Conservation (phyloP, 2,797 vertebrate genomes). For the Limosa lapponica region DNA sequence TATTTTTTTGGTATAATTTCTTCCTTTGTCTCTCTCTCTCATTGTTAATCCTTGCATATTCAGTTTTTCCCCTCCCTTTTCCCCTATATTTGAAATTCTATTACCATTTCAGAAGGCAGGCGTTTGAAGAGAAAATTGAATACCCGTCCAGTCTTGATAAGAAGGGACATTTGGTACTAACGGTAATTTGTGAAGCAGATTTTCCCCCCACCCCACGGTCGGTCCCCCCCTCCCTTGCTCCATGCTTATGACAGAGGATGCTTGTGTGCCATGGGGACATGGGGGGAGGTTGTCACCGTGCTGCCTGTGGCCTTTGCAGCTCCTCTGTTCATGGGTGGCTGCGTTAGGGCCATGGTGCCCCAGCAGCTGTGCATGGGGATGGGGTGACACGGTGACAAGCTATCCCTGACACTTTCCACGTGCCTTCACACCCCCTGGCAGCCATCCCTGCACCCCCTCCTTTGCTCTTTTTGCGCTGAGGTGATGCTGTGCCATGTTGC, state of each 20-base stretch:
- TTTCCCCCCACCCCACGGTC: not conserved
- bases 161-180: conserved; percentile 66
- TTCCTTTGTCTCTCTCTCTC: conserved; percentile 64
- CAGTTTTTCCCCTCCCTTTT: conserved; percentile 67
- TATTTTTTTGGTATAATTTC: conserved; percentile 67
- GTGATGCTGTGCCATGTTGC: accelerated
- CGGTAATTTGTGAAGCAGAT: conserved; percentile 55
- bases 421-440: accelerated
- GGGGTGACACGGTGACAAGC: not conserved
- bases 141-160: conserved; percentile 75
- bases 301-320: not conserved
- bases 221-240: not conserved
- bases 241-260: not conserved
- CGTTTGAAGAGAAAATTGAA: conserved; percentile 78
- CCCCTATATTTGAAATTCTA: conserved; percentile 76
- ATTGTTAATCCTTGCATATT: conserved; percentile 76
- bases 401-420: not conserved
- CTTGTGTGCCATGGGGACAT: accelerated
- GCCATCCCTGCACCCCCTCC: accelerated
- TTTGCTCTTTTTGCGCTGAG: not conserved
- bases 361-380: accelerated
- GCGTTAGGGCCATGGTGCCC: accelerated
- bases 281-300: not conserved
- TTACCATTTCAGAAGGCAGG: conserved; percentile 74
- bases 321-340: not conserved